These are phyloP conservation scores for Diadegma fenestrale DNA, from an alignment of 2,888 invertebrate genomes.

Conservation along the genomic window DNA sequence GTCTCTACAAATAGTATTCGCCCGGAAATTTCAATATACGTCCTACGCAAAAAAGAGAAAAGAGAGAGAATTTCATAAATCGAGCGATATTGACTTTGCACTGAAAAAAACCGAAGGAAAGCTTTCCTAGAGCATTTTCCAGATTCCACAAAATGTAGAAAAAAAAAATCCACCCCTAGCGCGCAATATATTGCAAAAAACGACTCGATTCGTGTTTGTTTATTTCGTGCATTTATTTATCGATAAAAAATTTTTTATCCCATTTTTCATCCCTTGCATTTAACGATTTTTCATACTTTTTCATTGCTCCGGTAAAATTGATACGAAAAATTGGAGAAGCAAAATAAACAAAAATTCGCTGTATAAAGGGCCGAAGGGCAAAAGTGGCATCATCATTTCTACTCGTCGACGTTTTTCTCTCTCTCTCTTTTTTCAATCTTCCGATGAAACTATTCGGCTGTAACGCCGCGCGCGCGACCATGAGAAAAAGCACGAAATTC, in stretches of 20 bases:
- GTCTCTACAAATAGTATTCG: conserved; percentile 23
- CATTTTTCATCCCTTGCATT: neutral
- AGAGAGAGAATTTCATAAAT: conserved; percentile 23
- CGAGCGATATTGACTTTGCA: conserved; percentile 39
- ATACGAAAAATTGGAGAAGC: neutral
- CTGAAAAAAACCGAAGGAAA: conserved; percentile 25
- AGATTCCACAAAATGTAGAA: conserved; percentile 4
- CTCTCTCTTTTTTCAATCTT: neutral
- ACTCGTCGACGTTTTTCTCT: neutral
- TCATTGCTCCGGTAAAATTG: neutral
- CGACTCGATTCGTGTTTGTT: neutral
- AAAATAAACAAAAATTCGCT: neutral
- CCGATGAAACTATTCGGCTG: conserved; percentile 28
- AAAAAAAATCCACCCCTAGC: neutral
- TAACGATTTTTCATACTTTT: neutral
- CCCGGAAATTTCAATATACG: conserved; percentile 10
- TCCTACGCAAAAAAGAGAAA: neutral
- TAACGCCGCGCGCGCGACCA: neutral
- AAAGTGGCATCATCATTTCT: neutral
- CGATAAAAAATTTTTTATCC: conserved; percentile 33
- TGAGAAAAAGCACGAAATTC: neutral
- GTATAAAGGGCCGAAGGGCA: neutral
- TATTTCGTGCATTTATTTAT: conserved; percentile 2
- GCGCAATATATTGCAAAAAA: conserved; percentile 54
- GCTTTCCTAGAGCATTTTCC: conserved; percentile 26